These are phyloP conservation scores for Drosophila ezoana DNA, from an alignment of 2,888 invertebrate genomes.

Conservation along the genomic window DNA sequence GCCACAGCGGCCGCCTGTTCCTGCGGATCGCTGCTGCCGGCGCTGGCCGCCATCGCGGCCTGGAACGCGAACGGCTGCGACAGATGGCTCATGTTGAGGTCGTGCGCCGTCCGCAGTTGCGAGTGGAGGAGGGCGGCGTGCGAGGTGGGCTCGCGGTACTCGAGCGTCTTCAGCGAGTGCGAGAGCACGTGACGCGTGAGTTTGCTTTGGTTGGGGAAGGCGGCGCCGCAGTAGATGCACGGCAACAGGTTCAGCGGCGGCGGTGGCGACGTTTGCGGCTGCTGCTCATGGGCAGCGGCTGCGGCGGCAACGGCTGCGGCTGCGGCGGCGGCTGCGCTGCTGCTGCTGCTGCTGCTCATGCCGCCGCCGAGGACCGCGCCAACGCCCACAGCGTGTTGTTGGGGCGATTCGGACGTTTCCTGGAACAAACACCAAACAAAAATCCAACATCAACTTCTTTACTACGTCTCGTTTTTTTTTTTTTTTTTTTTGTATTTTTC, in stretches of 20 bases:
- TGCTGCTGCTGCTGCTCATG: constrained; percentile 71
- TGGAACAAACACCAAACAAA: constrained; percentile 93
- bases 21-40: constrained; percentile 80
- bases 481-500: constrained; percentile 83
- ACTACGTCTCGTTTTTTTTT: constrained; percentile 77
- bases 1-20: constrained; percentile 82
- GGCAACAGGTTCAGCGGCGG: constrained; percentile 87
- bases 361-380: constrained; percentile 76
- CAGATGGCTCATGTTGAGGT: constrained; percentile 81
- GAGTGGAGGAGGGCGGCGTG: constrained; percentile 87
- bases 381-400: constrained; percentile 88
- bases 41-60: constrained; percentile 83
- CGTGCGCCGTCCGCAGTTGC: constrained; percentile 85
- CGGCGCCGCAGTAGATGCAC: constrained; percentile 95
- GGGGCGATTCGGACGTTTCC: constrained; percentile 89
- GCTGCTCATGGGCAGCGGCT: constrained; percentile 73
- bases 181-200: constrained; percentile 95
- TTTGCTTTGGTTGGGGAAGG: constrained; percentile 96
- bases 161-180: constrained; percentile 94
- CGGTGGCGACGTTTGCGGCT: constrained; percentile 68
- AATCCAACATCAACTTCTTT: constrained; percentile 95
- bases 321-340: constrained; percentile 65
- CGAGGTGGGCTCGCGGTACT: constrained; percentile 90
- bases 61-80: constrained; percentile 85
- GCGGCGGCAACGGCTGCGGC: constrained; percentile 60